Percentiles rank a stretch among this genome's conserved stretches.
phyloP scores from a whole-genome alignment of 2,797 vertebrate genomes.

The Hippocampus kuda region DNA sequence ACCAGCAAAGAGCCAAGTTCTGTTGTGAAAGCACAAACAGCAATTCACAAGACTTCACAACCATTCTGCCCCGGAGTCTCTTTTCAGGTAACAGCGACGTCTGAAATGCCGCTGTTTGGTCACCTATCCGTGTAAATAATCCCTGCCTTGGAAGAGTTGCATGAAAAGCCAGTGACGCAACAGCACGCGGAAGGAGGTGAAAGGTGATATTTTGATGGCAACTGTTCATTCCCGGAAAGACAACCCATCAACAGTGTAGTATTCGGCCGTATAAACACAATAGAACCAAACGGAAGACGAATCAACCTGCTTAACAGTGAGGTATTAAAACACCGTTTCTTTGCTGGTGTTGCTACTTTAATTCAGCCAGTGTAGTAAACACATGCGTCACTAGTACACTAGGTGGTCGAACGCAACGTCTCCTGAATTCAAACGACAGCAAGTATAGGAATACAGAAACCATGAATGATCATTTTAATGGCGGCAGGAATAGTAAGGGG shows the following conservation, averaged over 20 bases:
- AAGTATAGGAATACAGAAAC: background rate
- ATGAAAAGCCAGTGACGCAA: slow-evolving; percentile 30
- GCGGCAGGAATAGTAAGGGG: background rate
- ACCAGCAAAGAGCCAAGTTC: slow-evolving; percentile 31
- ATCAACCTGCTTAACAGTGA: background rate
- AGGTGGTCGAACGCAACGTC: background rate
- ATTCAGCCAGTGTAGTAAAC: background rate
- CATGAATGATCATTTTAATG: background rate
- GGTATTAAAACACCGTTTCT: background rate
- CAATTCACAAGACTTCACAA: slow-evolving; percentile 42
- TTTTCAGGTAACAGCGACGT: slow-evolving; percentile 46
- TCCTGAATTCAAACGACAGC: background rate
- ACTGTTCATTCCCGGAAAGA: slow-evolving; percentile 11
- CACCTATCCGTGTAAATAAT: slow-evolving; percentile 41
- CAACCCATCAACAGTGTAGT: slow-evolving; percentile 4
- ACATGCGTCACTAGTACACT: slow-evolving; percentile 1
- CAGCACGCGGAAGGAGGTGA: slow-evolving; percentile 33
- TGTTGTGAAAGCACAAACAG: slow-evolving; percentile 51
- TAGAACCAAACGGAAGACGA: background rate
- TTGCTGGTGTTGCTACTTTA: background rate
- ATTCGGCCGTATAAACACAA: background rate
- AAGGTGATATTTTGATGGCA: slow-evolving; percentile 42
- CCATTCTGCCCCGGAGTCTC: slow-evolving; percentile 22
- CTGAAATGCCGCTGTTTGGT: slow-evolving; percentile 42
- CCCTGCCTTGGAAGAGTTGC: slow-evolving; percentile 28